A percentile compares a stretch with the other conserved stretches of the same genome.
phyloP scores from a whole-genome alignment of 1,140 invertebrate genomes.

The Caenorhabditis latens region DNA sequence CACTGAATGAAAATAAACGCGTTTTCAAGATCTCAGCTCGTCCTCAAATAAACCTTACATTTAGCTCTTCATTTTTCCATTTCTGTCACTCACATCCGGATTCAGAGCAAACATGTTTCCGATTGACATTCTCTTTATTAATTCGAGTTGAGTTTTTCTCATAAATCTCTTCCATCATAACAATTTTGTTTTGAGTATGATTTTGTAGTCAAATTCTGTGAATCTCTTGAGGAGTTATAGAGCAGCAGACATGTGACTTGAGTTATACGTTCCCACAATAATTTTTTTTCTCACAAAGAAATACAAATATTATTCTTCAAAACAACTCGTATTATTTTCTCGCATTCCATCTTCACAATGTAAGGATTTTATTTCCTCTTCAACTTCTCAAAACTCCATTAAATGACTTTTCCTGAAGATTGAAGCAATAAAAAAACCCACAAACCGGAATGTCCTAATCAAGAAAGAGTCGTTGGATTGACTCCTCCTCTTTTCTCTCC shows the following conservation, averaged over 20 bases:
- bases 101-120: background rate
- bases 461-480: background rate
- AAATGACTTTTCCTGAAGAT: constrained; percentile 4
- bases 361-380: background rate
- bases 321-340: background rate
- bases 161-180: background rate
- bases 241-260: too few species aligned
- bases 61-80: background rate
- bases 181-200: background rate
- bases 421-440: background rate
- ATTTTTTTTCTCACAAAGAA: too few species aligned
- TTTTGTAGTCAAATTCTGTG: background rate
- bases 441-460: constrained; percentile 17
- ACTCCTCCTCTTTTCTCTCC: background rate
- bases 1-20: too few species aligned
- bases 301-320: background rate
- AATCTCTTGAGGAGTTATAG: too few species aligned
- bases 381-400: background rate
- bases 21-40: too few species aligned
- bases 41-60: background rate
- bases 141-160: background rate
- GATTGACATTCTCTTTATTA: constrained; percentile 3
- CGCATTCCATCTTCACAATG: background rate
- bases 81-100: background rate
- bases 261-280: too few species aligned